phyloP scores from a whole-genome alignment of 1,140 invertebrate species.

The Kradibia gibbosae region DNA sequence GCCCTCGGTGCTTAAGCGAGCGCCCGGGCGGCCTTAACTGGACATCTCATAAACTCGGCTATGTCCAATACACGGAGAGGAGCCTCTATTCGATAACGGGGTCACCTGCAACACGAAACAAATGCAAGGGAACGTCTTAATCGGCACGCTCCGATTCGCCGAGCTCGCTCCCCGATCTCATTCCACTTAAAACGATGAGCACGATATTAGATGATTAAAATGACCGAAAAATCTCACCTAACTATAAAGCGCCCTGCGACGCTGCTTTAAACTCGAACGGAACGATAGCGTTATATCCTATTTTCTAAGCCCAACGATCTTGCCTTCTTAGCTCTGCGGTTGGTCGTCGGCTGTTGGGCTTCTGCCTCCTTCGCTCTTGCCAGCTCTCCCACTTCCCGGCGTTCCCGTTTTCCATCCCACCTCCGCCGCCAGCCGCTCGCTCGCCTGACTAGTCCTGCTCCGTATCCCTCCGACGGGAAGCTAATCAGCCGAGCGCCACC shows the following conservation, averaged over 20 bases:
- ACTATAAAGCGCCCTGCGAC: background rate
- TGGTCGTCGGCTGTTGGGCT: background rate
- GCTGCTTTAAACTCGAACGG: constrained; percentile 15
- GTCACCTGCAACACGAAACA: constrained; percentile 38
- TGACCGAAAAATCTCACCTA: constrained; percentile 32
- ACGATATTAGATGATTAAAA: background rate
- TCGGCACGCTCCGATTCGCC: background rate
- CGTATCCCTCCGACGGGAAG: no score
- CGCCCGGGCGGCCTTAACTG: background rate
- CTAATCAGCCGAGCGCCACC: no score
- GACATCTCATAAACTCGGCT: background rate
- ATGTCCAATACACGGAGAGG: no score
- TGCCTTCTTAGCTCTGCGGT: background rate
- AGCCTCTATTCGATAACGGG: background rate
- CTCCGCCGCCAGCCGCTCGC: background rate
- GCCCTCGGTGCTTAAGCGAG: background rate
- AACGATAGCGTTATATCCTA: background rate
- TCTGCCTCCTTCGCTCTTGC: constrained; percentile 3
- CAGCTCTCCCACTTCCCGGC: background rate
- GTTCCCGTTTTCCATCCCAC: background rate
- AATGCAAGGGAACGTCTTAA: background rate
- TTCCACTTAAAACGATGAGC: background rate
- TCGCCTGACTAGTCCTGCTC: no score
- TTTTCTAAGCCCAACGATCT: background rate
- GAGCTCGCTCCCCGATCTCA: background rate